Conservation (phyloP, 2,113 vertebrate species). For the Burhinus oedicnemus region DNA sequence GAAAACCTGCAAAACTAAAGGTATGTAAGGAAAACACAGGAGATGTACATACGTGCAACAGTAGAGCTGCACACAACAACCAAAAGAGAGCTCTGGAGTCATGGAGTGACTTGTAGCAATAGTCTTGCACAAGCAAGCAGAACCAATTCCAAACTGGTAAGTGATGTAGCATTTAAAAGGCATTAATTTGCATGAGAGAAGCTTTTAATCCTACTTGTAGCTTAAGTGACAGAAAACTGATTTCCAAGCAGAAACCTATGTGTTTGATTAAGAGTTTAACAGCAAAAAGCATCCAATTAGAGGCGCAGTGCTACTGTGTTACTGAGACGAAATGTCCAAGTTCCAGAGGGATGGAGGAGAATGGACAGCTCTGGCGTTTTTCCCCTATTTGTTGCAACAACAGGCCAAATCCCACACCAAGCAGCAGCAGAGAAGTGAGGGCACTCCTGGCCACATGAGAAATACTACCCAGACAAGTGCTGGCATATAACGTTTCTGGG, state of each 20-base stretch:
- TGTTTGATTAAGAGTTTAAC: neutral
- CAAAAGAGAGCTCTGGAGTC: neutral
- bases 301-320: neutral
- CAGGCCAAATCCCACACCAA: neutral
- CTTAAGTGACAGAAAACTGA: neutral
- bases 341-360: neutral
- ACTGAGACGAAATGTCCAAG: neutral
- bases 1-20: neutral
- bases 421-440: neutral
- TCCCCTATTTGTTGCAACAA: neutral
- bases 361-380: neutral
- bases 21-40: neutral
- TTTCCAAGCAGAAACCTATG: neutral
- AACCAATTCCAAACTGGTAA: neutral
- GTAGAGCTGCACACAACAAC: neutral
- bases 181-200: neutral
- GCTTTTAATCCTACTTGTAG: conserved; percentile 14
- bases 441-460: neutral
- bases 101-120: neutral
- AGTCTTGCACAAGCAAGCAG: neutral
- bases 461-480: neutral
- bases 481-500: accelerated
- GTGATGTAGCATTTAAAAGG: neutral
- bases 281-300: neutral
- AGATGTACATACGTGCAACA: neutral